Conservation (phyloP, 2,113 vertebrate genomes). For the Notothenia rossii region DNA sequence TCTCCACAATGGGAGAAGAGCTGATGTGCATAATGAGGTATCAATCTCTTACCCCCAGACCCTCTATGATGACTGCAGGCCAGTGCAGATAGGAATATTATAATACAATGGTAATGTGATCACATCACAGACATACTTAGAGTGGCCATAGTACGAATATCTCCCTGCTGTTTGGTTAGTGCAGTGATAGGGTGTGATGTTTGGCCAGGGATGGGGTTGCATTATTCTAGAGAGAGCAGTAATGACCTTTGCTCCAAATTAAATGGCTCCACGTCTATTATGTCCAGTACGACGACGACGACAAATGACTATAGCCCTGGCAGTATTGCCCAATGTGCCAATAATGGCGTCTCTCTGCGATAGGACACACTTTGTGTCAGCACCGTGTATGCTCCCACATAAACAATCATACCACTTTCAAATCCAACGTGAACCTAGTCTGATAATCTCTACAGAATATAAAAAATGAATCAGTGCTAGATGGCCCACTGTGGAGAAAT, state of each 20-base stretch:
- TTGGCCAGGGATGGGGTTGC: constrained; percentile 62
- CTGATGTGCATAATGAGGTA: constrained; percentile 19
- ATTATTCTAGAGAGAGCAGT: constrained; percentile 53
- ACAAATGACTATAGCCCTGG: constrained; percentile 53
- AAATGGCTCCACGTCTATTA: constrained; percentile 45
- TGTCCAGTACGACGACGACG: constrained; percentile 40
- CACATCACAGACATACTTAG: constrained; percentile 11
- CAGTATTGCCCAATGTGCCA: constrained; percentile 27
- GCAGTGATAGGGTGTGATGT: constrained; percentile 36
- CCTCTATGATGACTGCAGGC: constrained; percentile 20
- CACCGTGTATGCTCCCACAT: constrained; percentile 24
- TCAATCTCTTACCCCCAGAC: constrained; percentile 6
- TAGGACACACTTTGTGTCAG: constrained; percentile 56
- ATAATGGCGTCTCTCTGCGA: constrained; percentile 37
- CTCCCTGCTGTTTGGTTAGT: constrained; percentile 51
- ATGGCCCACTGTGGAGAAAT: constrained; percentile 22
- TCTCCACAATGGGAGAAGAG: constrained; percentile 24
- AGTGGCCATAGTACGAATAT: constrained; percentile 21
- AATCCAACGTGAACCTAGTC: background rate
- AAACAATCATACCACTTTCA: background rate
- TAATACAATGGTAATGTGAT: background rate
- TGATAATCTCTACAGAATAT: background rate
- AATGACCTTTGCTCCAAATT: constrained; percentile 75
- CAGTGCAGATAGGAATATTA: background rate
- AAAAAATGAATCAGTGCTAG: background rate